A percentile compares a stretch with the other conserved stretches of the same genome.
phyloP scores from a whole-genome alignment of 2,113 vertebrate species.

The Syngnathus typhle region DNA sequence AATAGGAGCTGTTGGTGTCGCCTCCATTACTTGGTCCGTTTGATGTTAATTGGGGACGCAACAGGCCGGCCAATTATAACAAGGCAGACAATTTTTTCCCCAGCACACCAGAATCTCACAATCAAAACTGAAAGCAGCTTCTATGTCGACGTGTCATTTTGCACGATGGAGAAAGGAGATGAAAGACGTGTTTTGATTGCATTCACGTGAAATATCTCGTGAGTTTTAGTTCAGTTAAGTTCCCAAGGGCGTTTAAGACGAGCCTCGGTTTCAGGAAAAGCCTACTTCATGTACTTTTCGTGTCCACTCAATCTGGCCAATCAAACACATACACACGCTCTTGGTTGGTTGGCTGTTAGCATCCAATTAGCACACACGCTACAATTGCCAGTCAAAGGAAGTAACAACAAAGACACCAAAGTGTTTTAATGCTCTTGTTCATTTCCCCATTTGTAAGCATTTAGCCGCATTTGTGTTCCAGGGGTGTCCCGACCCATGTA shows the following conservation, averaged over 20 bases:
- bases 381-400: background rate
- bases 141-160: background rate
- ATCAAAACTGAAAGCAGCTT: background rate
- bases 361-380: background rate
- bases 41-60: slow-evolving; percentile 6
- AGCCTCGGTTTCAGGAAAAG: background rate
- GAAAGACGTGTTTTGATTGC: background rate
- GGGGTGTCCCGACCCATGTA: slow-evolving; percentile 74
- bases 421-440: background rate
- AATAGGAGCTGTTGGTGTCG: slow-evolving; percentile 4
- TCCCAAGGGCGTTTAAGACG: background rate
- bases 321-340: background rate
- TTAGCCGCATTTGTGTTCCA: slow-evolving; percentile 33
- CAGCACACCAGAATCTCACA: background rate
- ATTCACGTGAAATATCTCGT: background rate
- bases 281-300: background rate
- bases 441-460: background rate
- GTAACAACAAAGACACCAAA: background rate
- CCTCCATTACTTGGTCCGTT: slow-evolving; percentile 4
- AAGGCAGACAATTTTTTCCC: background rate
- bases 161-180: background rate
- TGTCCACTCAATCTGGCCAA: background rate
- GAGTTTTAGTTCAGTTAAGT: background rate
- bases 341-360: background rate
- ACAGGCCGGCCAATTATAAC: background rate